These are phyloP conservation scores for Diarsia rubi DNA, from an alignment of 2,888 invertebrate species.

Conservation along the genomic window DNA sequence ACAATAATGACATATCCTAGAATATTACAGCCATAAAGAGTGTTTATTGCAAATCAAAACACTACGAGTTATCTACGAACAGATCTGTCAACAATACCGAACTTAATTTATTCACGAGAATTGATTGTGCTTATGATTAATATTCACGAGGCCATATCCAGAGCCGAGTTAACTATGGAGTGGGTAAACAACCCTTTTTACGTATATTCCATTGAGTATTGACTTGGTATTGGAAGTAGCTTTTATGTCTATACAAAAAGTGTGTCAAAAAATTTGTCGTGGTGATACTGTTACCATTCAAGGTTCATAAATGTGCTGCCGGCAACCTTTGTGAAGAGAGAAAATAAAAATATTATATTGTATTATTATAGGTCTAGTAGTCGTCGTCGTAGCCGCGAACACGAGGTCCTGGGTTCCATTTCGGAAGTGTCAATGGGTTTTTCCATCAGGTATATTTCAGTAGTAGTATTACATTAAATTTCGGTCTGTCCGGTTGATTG, in stretches of 20 bases:
- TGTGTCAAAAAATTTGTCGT: no score
- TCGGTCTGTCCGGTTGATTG: no score
- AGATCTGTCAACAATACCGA: not conserved
- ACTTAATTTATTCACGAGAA: constrained; percentile 20
- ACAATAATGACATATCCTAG: not conserved
- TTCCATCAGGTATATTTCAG: no score
- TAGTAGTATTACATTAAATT: no score
- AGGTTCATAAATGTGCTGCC: no score
- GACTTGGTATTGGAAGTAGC: not conserved
- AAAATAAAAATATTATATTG: no score
- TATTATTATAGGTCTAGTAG: no score
- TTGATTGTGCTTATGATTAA: constrained; percentile 12
- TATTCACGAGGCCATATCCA: constrained; percentile 4
- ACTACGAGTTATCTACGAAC: not conserved
- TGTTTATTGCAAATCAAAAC: not conserved
- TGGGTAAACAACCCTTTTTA: not conserved
- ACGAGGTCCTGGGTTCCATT: no score
- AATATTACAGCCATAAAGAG: not conserved
- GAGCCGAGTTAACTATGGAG: not conserved
- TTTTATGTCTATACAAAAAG: constrained; percentile 10
- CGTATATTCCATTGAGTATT: constrained; percentile 9
- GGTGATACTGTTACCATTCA: no score
- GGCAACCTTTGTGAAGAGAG: no score
- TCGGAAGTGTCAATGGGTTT: no score
- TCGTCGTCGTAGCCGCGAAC: no score